Evolutionary conservation across 2,888 invertebrate species (phyloP), one percentile per base, ranked within the genome.

Genomic region (Andrena minutula): DNA sequence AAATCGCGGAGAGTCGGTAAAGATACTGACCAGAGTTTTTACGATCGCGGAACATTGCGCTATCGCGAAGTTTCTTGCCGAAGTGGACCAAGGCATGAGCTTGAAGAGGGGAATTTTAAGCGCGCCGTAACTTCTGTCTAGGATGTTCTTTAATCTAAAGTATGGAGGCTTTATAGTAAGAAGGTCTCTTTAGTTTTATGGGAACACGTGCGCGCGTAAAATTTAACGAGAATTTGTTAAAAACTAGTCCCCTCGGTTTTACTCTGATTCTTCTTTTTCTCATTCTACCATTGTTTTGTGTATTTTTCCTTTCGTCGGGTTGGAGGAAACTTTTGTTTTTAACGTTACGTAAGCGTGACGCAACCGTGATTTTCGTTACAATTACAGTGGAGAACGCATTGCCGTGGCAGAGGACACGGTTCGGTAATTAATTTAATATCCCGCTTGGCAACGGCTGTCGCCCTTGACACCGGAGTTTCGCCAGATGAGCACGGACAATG

Each of bases 381-480:
- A 73, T 73, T 56, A 49, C 16, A 41, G 78, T 35, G 30, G 32
- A 58, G 23, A 69, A 51, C 16, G 49, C 20, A 23, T n/a, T 74
- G 53, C 63, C 70, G 56, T 30, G 32, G 12, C 49, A 32, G 74
- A 75, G 53, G 89, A 75, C 56, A 88, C 77, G 88, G 82, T 84
- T 79, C 79, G 89, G 72, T 83, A 86, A 88, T 89, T 84, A 88
- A 88, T 90, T 87, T 89, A 89, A 90, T 87, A 84, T 84, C 68
- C 77, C 53, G 53, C 72, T 66, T 35, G 71, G 41, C 60, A 75
- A 66, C n/a, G 77, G 51, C 23, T 71, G 64, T 84, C 84, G 91
- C 89, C 92, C 91, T 92, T 92, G 92, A 91, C 90, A 86, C 87
- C 88, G 87, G 90, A 92, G 92, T 91, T 89, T 89, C 92, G 91